Base-by-base conservation (phyloP, 2,888 invertebrate genomes). In the Cryptus armator region DNA sequence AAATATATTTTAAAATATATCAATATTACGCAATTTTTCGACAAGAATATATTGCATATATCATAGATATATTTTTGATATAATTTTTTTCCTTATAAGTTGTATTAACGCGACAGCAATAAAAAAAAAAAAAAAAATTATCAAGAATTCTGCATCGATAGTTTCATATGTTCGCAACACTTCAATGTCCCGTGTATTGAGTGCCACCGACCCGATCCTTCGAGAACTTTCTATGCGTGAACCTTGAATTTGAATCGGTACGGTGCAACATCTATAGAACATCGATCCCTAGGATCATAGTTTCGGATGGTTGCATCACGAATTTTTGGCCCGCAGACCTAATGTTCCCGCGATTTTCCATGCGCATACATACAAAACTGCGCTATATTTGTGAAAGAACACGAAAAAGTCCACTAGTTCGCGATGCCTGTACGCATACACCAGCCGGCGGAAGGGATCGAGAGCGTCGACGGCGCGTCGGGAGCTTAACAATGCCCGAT, bases 301-400 rank as follows among this genome's bases (percentile, higher is more conserved):
- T 83, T 84, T 85, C 85, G 82, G 83, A 83, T 81, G 80, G 81
- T 89, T 89, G 87, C 87, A 86, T 88, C 88, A 88, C 81, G 79
- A 78, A 84, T 85, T 87, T 79, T 66, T 56, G 37, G 9, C 46
- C 62, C 46, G 48, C 75, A 16, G 71, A 43, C 89, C 90, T 89
- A 92, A 92, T 90, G 90, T 91, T 90, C 88, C 90, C 91, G 91
- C 92, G 90, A 92, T 92, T 91, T 92, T 91, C 88, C 24, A 53
- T 62, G 70, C 66, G 70, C 64, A 85, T 77, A 43, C 12, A 46
- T 53, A 70, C 74, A 43, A 53, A 9, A 9, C 37, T 7, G 37
- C 37, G 37, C 37, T 44, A 37, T 68, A 76, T 62, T 62, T 48
- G 66, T 82, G 79, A 85, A 85, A 81, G 48, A 48, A 67, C 70